Conservation (phyloP, 2,888 invertebrate species). For the Tiliacea aurago region DNA sequence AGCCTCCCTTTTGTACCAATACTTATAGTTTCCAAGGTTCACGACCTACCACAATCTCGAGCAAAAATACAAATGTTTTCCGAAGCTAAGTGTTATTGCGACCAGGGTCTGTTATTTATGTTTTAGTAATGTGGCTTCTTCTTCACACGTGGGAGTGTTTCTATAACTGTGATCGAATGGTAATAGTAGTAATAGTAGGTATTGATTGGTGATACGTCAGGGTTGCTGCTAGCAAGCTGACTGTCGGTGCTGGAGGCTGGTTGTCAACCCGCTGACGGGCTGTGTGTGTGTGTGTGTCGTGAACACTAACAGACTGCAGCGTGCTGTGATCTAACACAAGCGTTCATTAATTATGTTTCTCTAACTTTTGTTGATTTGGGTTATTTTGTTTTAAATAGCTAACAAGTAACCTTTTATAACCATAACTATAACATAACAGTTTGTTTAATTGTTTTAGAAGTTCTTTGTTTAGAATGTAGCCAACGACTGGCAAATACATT, state of each 20-base stretch:
- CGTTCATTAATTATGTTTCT: background rate
- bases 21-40: constrained; percentile 20
- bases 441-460: background rate
- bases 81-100: constrained; percentile 1
- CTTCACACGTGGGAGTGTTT: background rate
- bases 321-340: constrained; percentile 35
- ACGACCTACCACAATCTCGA: constrained; percentile 3
- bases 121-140: constrained; percentile 13
- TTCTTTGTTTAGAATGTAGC: background rate
- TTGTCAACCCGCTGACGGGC: background rate
- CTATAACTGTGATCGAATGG: background rate
- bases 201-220: background rate
- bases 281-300: too few species aligned
- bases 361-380: background rate
- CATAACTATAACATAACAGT: background rate
- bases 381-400: constrained; percentile 7
- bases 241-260: background rate
- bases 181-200: background rate
- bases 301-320: constrained; percentile 42
- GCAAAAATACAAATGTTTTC: constrained; percentile 25
- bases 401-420: background rate
- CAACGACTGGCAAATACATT: background rate
- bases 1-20: constrained; percentile 16
- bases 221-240: background rate
- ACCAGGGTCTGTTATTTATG: constrained; percentile 5